Conservation (phyloP, 2,888 invertebrate species). For the Hydriomena furcata region DNA sequence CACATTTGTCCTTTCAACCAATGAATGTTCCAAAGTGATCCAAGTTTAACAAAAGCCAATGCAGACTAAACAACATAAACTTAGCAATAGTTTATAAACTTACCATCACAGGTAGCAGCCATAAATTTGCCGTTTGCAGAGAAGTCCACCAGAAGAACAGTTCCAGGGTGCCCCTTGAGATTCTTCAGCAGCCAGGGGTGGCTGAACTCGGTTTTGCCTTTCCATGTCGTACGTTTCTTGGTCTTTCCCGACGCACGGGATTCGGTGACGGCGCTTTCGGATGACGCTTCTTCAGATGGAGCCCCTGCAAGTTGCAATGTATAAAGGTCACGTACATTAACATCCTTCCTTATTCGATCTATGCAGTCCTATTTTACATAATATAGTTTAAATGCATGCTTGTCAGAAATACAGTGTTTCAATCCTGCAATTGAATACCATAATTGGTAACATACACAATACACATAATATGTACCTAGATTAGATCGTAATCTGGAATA, state of each 20-base stretch:
- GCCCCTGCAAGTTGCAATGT: constrained; percentile 50
- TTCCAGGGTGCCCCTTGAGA: constrained; percentile 92
- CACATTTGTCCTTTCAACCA: no score
- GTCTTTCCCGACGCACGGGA: constrained; percentile 65
- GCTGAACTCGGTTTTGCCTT: constrained; percentile 80
- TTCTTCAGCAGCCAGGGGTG: constrained; percentile 92
- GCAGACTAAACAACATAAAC: constrained; percentile 15
- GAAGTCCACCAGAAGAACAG: constrained; percentile 90
- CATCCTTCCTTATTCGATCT: no score
- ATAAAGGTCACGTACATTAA: no score
- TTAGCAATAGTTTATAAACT: constrained; percentile 50
- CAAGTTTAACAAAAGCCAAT: constrained; percentile 11
- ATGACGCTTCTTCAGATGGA: constrained; percentile 58
- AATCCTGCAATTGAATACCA: no score
- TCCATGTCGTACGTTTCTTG: constrained; percentile 80
- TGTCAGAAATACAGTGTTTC: no score
- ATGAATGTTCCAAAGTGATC: not conserved
- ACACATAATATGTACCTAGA: no score
- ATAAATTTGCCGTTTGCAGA: constrained; percentile 94
- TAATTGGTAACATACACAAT: no score
- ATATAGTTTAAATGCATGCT: no score
- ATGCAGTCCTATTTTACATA: no score
- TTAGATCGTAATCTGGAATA: no score
- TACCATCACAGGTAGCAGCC: constrained; percentile 93
- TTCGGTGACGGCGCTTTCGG: constrained; percentile 57